Evolutionary conservation across 2,888 invertebrate genomes (phyloP).

Genomic region (Rapana venosa): DNA sequence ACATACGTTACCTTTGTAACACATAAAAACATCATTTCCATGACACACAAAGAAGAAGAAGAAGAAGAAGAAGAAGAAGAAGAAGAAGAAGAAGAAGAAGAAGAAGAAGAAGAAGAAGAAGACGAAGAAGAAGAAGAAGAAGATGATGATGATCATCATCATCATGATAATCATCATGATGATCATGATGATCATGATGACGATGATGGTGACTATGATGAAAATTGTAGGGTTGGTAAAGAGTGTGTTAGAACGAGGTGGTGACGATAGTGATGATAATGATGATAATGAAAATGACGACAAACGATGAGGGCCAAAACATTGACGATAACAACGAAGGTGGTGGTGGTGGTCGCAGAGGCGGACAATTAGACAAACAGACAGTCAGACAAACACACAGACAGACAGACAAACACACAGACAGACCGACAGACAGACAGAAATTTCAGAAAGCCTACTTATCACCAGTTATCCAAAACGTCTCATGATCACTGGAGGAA

Average conservation of each 20-base stretch:
- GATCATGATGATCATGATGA: too few relatives aligned
- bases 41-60: too few relatives aligned
- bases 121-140: too few relatives aligned
- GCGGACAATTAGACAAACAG: background rate
- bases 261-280: background rate
- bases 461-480: constrained; percentile 66
- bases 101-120: too few relatives aligned
- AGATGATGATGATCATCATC: too few relatives aligned
- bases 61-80: too few relatives aligned
- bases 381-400: background rate
- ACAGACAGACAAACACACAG: background rate
- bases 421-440: background rate
- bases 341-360: too few relatives aligned
- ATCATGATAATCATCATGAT: too few relatives aligned
- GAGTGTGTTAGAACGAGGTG: background rate
- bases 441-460: constrained; percentile 50
- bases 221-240: background rate
- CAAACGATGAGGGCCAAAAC: background rate
- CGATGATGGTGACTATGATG: too few relatives aligned
- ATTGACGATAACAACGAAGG: background rate
- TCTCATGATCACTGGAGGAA: constrained; percentile 62
- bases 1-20: too few relatives aligned
- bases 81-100: too few relatives aligned
- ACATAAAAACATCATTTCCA: too few relatives aligned
- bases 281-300: background rate